Conservation (phyloP, 2,113 vertebrate species). For the Parus major region DNA sequence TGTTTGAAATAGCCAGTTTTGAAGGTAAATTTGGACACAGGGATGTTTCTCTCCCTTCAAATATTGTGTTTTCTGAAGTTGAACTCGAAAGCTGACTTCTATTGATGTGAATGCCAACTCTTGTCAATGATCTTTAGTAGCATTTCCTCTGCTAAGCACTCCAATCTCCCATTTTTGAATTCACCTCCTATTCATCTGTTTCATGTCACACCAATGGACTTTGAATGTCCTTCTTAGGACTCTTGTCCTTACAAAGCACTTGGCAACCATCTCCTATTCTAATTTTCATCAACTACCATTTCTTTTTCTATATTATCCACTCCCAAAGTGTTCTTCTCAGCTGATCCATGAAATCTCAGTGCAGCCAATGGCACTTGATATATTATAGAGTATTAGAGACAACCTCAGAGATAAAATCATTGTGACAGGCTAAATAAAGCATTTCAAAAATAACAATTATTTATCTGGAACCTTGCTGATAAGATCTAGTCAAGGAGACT, state of each 20-base stretch:
- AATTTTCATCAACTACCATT: neutral
- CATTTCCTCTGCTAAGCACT: neutral
- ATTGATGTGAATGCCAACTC: neutral
- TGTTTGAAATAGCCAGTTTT: neutral
- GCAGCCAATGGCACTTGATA: neutral
- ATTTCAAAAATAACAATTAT: neutral
- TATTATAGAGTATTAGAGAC: neutral
- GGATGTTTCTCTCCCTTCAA: neutral
- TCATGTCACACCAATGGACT: neutral
- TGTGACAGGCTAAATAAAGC: neutral
- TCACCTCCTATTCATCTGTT: neutral
- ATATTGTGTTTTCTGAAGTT: neutral
- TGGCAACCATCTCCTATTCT: neutral
- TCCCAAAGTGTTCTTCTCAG: neutral
- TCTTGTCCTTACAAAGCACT: neutral
- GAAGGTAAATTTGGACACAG: neutral
- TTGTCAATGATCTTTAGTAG: conserved; percentile 2
- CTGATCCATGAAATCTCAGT: neutral
- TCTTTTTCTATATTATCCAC: neutral
- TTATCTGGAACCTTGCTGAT: neutral
- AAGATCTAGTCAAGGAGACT: neutral
- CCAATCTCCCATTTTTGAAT: neutral
- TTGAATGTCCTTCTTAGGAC: neutral
- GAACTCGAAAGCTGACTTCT: neutral
- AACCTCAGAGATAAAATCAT: neutral